Percentiles rank a stretch among this genome's conserved stretches.
These are phyloP conservation scores for Plemyria rubiginata DNA, from an alignment of 2,888 invertebrate species.

Conservation along the genomic window DNA sequence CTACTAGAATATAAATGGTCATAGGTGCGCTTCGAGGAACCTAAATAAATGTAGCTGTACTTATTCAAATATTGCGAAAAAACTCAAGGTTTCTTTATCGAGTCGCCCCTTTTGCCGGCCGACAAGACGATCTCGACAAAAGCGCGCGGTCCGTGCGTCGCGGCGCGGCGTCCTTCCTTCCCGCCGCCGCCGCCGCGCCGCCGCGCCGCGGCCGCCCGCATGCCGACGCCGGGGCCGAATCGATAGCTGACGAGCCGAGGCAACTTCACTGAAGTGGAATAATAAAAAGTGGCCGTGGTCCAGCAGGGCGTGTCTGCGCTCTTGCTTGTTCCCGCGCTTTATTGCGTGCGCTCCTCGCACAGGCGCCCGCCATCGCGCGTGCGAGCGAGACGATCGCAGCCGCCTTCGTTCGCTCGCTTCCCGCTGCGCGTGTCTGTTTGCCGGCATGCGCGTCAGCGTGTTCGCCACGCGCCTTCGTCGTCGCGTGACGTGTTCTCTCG, in stretches of 20 bases:
- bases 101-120: no score
- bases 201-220: no score
- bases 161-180: no score
- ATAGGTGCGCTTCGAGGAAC: no score
- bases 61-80: no score
- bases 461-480: constrained; percentile 45
- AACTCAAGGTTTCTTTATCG: no score
- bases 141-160: no score
- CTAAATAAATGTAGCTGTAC: no score
- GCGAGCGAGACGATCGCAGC: constrained; percentile 58
- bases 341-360: constrained; percentile 48
- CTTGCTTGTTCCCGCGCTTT: constrained; percentile 72
- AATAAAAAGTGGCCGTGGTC: constrained; percentile 23
- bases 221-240: constrained; percentile 21
- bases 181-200: no score
- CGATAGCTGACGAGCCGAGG: constrained; percentile 21
- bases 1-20: no score
- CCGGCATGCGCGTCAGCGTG: constrained; percentile 70
- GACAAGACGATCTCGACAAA: no score
- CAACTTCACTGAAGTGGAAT: constrained; percentile 24
- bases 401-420: constrained; percentile 63
- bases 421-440: constrained; percentile 77
- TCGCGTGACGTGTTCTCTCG: constrained; percentile 39
- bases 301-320: constrained; percentile 61
- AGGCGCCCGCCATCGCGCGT: constrained; percentile 18